phyloP scores from a whole-genome alignment of 2,888 invertebrate species.

The Mactromeris polynyma region DNA sequence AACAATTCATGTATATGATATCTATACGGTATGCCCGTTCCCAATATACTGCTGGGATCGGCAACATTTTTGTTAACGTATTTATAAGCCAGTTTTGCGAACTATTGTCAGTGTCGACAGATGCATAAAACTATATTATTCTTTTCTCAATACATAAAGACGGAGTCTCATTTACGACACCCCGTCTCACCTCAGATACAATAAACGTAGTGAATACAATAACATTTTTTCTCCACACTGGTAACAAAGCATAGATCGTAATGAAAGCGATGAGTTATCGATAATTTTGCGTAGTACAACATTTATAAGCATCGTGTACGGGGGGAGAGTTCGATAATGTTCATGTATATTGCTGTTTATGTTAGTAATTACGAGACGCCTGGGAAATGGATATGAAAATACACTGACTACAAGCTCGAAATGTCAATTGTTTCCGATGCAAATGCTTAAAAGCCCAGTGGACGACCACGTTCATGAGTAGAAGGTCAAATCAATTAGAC shows the following conservation, averaged over 20 bases:
- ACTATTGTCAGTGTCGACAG: neutral
- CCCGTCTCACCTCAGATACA: neutral
- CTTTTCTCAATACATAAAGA: neutral
- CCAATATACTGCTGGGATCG: neutral
- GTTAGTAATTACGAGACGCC: constrained; percentile 7
- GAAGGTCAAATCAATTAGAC: constrained; percentile 39
- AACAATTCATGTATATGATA: too few species aligned
- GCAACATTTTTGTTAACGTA: neutral
- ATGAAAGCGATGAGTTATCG: neutral
- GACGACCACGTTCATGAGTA: neutral
- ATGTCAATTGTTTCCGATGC: constrained; percentile 37
- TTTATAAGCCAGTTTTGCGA: neutral
- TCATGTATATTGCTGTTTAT: constrained; percentile 7
- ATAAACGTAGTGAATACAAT: neutral
- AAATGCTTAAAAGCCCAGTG: constrained; percentile 24
- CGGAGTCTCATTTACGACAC: neutral
- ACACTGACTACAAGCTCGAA: constrained; percentile 1
- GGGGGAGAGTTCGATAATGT: neutral
- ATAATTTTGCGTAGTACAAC: neutral
- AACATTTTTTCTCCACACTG: neutral
- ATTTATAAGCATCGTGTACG: neutral
- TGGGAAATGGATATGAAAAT: constrained; percentile 24
- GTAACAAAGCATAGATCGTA: constrained; percentile 5
- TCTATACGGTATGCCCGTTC: neutral
- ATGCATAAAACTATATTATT: neutral